Evolutionary conservation across 2,797 vertebrate genomes (phyloP).

Genomic region (Notoglanidium macrostoma): DNA sequence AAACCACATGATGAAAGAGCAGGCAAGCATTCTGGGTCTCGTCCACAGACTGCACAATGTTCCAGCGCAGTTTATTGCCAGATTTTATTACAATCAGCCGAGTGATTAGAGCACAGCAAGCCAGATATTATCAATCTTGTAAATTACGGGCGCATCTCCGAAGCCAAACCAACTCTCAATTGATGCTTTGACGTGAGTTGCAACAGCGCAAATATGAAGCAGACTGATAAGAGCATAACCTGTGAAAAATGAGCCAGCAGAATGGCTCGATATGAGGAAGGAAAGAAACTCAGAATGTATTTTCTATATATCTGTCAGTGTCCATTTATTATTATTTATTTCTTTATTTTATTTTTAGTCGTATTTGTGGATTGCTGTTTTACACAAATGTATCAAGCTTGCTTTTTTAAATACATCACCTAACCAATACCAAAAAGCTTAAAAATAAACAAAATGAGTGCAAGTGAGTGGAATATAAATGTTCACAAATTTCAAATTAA

Average conservation of each 20-base stretch:
- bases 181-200: constrained; percentile 62
- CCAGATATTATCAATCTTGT: constrained; percentile 79
- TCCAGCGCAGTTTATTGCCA: constrained; percentile 67
- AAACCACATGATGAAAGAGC: constrained; percentile 40
- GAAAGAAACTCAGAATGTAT: constrained; percentile 14
- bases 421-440: background rate
- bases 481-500: background rate
- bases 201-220: constrained; percentile 60
- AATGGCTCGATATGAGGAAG: constrained; percentile 33
- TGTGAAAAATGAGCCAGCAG: constrained; percentile 46
- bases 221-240: constrained; percentile 36
- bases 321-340: constrained; percentile 31
- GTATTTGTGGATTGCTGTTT: constrained; percentile 12
- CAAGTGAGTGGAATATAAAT: background rate
- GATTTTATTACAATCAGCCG: constrained; percentile 72
- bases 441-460: background rate
- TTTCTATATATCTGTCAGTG: constrained; percentile 36
- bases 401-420: background rate
- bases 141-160: constrained; percentile 69
- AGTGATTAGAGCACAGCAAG: constrained; percentile 73
- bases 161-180: constrained; percentile 71
- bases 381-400: background rate
- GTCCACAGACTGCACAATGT: constrained; percentile 56
- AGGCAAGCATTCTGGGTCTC: constrained; percentile 56
- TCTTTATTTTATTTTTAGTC: background rate